A percentile compares a stretch with the other conserved stretches of the same genome.
Conservation (phyloP, 2,888 invertebrate species). For the Adela reaumurella region DNA sequence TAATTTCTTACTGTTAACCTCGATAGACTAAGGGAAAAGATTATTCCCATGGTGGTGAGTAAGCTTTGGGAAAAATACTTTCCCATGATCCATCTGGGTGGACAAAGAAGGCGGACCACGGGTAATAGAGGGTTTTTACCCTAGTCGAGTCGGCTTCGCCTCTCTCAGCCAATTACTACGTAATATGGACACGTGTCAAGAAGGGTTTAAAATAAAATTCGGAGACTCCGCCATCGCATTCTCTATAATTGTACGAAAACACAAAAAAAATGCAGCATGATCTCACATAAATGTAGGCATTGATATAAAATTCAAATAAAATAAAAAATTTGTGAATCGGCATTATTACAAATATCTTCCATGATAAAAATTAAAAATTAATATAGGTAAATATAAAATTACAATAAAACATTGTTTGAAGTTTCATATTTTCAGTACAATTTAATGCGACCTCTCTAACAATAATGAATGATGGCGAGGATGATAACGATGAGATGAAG, state of each 20-base stretch:
- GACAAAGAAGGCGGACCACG: too few species aligned
- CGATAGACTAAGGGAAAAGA: too few species aligned
- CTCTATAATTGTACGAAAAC: constrained; percentile 48
- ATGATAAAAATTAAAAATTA: constrained; percentile 13
- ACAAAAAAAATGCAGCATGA: constrained; percentile 12
- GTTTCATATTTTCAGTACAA: constrained; percentile 36
- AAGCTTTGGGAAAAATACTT: too few species aligned
- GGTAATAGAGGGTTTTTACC: too few species aligned
- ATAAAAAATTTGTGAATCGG: not conserved
- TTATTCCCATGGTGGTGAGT: too few species aligned
- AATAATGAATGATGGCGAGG: constrained; percentile 25
- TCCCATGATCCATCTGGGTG: too few species aligned
- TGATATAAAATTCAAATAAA: not conserved
- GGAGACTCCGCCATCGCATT: constrained; percentile 45
- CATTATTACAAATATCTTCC: not conserved
- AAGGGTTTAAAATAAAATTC: too few species aligned
- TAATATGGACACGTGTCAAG: too few species aligned
- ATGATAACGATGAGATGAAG: not conserved
- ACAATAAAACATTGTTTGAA: constrained; percentile 5
- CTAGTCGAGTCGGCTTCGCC: too few species aligned
- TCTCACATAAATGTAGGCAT: not conserved
- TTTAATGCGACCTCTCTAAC: constrained; percentile 50
- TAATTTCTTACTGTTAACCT: too few species aligned
- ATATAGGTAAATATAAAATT: constrained; percentile 7
- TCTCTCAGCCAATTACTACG: too few species aligned